Base-by-base conservation (phyloP, 2,888 invertebrate species). In the Agrotis puta region DNA sequence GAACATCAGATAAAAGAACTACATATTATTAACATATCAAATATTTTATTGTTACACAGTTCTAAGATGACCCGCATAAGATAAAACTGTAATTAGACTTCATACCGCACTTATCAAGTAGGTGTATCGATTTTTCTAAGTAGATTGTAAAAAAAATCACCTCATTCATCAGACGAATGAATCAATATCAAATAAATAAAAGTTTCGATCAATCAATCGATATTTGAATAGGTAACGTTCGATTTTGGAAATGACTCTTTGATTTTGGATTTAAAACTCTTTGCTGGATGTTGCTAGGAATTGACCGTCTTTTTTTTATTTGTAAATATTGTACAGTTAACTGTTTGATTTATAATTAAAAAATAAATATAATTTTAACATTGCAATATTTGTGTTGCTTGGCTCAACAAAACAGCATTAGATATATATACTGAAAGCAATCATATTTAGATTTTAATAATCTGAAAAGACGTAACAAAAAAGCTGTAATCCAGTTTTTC, bases 51-150 rank as follows among this genome's bases (percentile, higher is more conserved):
- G 91, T 94, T 93, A 88, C 87, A 88, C 87, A 82, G 78, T 85
- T 85, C 83, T 74, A 76, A 79, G 95, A 95, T 95, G 95, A 92
- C 95, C 94, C 85, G 89, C 54, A 85, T 78, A 51, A 90, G 95
- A 95, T 95, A 95, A 94, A 92, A 91, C 91, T 91, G 92, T 95
- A 95, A 95, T 95, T 95, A 95, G 94, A 89, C 92, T 91, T 89
- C 93, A 90, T 89, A 92, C 92, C 87, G 83, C 86, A 93, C 92
- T 94, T 95, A 95, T 95, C 95, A 89, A 88, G 92, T 93, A 92
- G 91, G 92, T 95, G 94, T 93, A 95, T 95, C 95, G 89, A 93
- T 93, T 91, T 93, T 94, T 92, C 84, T 92, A 93, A 94, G 92
- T 94, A 92, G 94, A 93, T 92, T 90, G 91, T 91, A 93, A 92